Conservation (phyloP, 2,113 vertebrate genomes). For the Aleadryas rufinucha region DNA sequence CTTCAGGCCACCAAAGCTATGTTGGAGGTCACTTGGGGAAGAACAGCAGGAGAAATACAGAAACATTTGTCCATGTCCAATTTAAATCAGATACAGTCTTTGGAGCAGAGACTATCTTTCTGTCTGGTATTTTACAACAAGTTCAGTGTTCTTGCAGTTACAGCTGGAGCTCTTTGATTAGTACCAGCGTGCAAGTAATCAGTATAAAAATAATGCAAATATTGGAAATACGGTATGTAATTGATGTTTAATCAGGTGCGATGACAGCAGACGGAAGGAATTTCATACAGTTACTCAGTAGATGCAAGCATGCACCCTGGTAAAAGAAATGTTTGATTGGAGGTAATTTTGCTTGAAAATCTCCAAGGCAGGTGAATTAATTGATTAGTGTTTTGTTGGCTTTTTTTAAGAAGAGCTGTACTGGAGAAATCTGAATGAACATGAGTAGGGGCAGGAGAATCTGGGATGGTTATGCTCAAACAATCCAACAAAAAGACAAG, state of each 20-base stretch:
- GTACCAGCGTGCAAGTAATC: background rate
- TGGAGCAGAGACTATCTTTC: background rate
- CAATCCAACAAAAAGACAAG: background rate
- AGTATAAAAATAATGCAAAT: background rate
- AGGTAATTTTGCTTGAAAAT: background rate
- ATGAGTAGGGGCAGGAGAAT: background rate
- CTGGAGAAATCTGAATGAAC: background rate
- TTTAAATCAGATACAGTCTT: background rate
- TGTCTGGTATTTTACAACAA: background rate
- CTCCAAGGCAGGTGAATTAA: background rate
- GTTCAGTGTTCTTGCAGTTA: background rate
- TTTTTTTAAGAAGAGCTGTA: background rate
- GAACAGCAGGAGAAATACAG: background rate
- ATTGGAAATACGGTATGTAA: background rate
- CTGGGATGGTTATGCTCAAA: background rate
- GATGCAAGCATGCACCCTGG: background rate
- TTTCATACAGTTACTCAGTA: background rate
- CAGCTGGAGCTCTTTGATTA: slow-evolving; percentile 1
- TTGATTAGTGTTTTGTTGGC: background rate
- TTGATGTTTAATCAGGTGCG: background rate
- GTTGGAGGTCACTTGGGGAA: background rate
- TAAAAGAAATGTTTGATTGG: background rate
- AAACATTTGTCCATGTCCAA: background rate
- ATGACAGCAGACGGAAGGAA: background rate
- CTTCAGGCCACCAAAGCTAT: background rate